Evolutionary conservation across 2,888 invertebrate genomes (phyloP).

Genomic region (Pristionchus fissidentatus): DNA sequence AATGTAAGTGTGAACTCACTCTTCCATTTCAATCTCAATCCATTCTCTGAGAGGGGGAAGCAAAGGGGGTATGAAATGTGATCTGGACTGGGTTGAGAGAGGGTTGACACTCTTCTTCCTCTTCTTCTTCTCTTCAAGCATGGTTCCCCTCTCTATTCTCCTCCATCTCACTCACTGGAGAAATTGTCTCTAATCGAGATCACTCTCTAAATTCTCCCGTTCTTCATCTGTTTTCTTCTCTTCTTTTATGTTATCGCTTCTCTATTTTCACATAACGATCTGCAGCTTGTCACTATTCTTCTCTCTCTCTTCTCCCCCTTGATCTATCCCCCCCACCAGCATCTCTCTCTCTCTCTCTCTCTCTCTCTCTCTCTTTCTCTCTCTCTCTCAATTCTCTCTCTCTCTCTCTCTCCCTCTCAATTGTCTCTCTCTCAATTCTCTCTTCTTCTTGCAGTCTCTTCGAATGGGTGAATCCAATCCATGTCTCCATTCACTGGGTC

Average conservation of each 20-base stretch:
- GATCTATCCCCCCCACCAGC: neutral
- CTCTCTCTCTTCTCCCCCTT: neutral
- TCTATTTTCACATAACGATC: constrained; percentile 14
- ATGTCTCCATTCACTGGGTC: neutral
- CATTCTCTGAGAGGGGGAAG: constrained; percentile 32
- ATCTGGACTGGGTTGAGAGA: constrained; percentile 39
- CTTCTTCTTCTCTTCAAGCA: constrained; percentile 37
- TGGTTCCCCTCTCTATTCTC: neutral
- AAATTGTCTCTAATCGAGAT: neutral
- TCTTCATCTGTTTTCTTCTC: neutral
- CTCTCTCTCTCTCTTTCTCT: neutral
- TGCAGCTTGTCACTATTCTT: constrained; percentile 23
- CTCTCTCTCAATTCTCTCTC: neutral
- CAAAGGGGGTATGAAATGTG: constrained; percentile 39
- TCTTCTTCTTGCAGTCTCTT: neutral
- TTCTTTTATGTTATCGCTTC: neutral
- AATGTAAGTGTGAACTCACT: neutral
- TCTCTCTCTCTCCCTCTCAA: neutral
- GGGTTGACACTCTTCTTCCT: constrained; percentile 27
- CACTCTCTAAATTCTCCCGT: neutral
- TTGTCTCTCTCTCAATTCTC: neutral
- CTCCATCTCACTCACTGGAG: neutral
- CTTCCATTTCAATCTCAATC: constrained; percentile 3
- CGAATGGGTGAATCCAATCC: constrained; percentile 31
- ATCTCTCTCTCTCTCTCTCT: constrained; percentile 16